Evolutionary conservation across 2,113 vertebrate genomes (phyloP).

Genomic region (Albula goreensis): DNA sequence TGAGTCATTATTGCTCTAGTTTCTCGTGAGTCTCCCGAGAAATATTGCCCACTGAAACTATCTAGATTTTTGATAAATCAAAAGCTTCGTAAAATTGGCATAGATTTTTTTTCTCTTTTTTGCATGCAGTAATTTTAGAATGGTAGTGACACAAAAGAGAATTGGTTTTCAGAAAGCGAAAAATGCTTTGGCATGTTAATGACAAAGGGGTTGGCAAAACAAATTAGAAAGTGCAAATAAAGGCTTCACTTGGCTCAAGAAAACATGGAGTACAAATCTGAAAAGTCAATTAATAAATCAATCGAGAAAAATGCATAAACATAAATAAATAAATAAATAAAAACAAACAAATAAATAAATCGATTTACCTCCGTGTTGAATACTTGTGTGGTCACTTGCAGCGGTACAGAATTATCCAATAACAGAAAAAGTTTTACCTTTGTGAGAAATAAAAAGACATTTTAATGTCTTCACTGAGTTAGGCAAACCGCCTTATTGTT

Average conservation of each 20-base stretch:
- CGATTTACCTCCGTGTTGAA: slow-evolving; percentile 50
- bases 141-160: slow-evolving; percentile 59
- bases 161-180: slow-evolving; percentile 69
- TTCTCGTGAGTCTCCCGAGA: slow-evolving; percentile 76
- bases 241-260: slow-evolving; percentile 25
- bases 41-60: slow-evolving; percentile 82
- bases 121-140: slow-evolving; percentile 76
- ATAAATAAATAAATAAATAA: slow-evolving; percentile 24
- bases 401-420: slow-evolving; percentile 65
- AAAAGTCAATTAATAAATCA: slow-evolving; percentile 45
- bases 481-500: slow-evolving; percentile 53
- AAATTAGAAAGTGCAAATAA: slow-evolving; percentile 71
- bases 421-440: slow-evolving; percentile 58
- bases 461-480: slow-evolving; percentile 48
- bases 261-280: slow-evolving; percentile 30
- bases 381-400: slow-evolving; percentile 50
- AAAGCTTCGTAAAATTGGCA: slow-evolving; percentile 83
- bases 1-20: slow-evolving; percentile 88
- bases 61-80: slow-evolving; percentile 81
- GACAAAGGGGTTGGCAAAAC: slow-evolving; percentile 67
- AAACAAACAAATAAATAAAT: slow-evolving; percentile 52
- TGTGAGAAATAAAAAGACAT: slow-evolving; percentile 55
- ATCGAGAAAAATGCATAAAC: slow-evolving; percentile 35
- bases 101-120: slow-evolving; percentile 73
- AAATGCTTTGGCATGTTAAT: slow-evolving; percentile 84